Evolutionary conservation across 2,888 invertebrate genomes (phyloP).

Genomic region (Ellobium chinense): DNA sequence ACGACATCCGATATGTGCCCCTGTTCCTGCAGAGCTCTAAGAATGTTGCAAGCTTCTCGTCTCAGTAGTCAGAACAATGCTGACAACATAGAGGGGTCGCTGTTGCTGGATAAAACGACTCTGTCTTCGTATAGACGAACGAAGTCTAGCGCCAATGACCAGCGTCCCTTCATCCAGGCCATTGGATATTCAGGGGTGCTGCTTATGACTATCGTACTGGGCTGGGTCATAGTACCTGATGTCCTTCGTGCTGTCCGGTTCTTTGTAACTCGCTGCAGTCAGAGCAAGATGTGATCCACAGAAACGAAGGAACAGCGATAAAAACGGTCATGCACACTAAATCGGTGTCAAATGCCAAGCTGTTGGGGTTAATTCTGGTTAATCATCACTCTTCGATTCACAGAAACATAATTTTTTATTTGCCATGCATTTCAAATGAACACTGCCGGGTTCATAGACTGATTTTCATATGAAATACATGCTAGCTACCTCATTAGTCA

Average conservation of each 20-base stretch:
- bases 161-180: not conserved
- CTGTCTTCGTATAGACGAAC: not conserved
- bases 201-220: not conserved
- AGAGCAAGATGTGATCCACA: not conserved
- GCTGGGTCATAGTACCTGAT: not conserved
- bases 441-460: too few species aligned
- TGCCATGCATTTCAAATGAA: too few species aligned
- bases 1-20: not conserved
- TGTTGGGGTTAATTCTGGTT: too few species aligned
- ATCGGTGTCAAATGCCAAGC: too few species aligned
- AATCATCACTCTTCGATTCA: too few species aligned
- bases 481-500: too few species aligned
- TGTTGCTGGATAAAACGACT: not conserved
- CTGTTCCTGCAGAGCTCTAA: not conserved
- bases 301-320: not conserved
- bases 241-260: too few species aligned
- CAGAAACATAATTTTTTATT: too few species aligned
- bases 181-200: not conserved
- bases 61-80: not conserved
- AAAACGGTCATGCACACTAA: too few species aligned
- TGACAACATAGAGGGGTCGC: not conserved
- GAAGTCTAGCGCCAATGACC: not conserved
- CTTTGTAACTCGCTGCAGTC: too few species aligned
- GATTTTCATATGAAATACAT: too few species aligned
- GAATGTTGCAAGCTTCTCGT: not conserved